Evolutionary conservation across 2,113 vertebrate genomes (phyloP).

Genomic region (Mohoua ochrocephala): DNA sequence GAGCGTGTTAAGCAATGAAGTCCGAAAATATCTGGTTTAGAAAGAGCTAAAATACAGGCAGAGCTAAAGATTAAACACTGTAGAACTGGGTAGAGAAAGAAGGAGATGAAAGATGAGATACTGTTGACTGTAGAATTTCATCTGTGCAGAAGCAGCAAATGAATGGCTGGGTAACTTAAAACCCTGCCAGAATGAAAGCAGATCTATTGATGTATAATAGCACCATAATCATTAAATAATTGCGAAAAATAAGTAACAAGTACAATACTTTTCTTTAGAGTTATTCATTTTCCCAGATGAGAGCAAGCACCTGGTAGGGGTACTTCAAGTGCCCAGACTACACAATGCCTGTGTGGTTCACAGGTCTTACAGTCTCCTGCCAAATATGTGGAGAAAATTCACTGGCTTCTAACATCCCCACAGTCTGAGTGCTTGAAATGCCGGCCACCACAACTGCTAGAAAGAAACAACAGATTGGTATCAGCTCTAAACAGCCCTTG

Average conservation of each 20-base stretch:
- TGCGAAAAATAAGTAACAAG: neutral
- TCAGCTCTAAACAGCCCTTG: neutral
- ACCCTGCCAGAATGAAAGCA: neutral
- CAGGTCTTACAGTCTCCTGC: neutral
- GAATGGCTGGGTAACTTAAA: neutral
- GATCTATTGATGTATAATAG: neutral
- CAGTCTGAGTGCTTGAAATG: neutral
- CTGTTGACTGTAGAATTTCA: neutral
- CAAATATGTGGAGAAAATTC: neutral
- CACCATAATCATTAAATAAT: constrained; percentile 5
- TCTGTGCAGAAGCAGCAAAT: neutral
- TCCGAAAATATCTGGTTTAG: neutral
- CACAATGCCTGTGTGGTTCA: neutral
- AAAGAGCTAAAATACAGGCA: neutral
- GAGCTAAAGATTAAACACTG: neutral
- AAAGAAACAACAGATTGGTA: neutral
- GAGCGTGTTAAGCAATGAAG: neutral
- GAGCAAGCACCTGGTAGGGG: constrained; percentile 1
- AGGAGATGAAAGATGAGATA: neutral
- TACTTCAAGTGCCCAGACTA: neutral
- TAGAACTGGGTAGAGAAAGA: neutral
- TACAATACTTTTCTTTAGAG: neutral
- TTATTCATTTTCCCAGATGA: neutral
- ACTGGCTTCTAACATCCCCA: neutral
- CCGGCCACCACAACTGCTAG: neutral